Evolutionary conservation across 2,888 invertebrate genomes (phyloP).

Genomic region (Isoperla grammatica): DNA sequence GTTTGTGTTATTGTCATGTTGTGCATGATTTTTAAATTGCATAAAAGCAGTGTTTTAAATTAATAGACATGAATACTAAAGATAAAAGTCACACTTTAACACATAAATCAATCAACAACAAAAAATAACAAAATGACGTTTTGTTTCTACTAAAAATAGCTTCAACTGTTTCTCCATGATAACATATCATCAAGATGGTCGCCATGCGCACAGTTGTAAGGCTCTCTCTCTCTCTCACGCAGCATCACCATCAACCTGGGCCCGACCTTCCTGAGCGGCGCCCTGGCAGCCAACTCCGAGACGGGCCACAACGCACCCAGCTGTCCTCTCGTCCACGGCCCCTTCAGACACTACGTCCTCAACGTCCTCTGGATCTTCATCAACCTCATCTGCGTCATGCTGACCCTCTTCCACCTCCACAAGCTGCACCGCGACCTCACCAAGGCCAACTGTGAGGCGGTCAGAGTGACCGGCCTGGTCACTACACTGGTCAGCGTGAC

Average conservation of each 20-base stretch:
- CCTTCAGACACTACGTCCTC: slow-evolving; percentile 83
- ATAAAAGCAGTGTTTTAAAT: no score
- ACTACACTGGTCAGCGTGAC: slow-evolving; percentile 79
- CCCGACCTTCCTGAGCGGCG: slow-evolving; percentile 78
- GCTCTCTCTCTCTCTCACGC: neutral
- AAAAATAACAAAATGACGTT: no score
- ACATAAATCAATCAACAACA: no score
- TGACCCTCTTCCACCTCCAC: slow-evolving; percentile 77
- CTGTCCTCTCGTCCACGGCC: slow-evolving; percentile 81
- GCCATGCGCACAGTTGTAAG: no score
- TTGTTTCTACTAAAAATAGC: no score
- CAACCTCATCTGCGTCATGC: slow-evolving; percentile 76
- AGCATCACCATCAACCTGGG: slow-evolving; percentile 86
- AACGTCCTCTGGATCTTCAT: slow-evolving; percentile 88
- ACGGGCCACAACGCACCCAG: slow-evolving; percentile 71
- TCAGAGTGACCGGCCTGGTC: slow-evolving; percentile 73
- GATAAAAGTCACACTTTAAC: no score
- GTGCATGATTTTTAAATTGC: no score
- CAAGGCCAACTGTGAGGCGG: slow-evolving; percentile 78
- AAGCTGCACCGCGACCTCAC: slow-evolving; percentile 72
- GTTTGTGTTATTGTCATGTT: no score
- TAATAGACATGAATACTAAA: no score
- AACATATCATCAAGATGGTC: no score
- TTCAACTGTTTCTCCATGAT: no score
- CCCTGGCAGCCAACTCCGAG: slow-evolving; percentile 73